phyloP scores from a whole-genome alignment of 2,888 invertebrate genomes.

The Colostygia pectinataria region DNA sequence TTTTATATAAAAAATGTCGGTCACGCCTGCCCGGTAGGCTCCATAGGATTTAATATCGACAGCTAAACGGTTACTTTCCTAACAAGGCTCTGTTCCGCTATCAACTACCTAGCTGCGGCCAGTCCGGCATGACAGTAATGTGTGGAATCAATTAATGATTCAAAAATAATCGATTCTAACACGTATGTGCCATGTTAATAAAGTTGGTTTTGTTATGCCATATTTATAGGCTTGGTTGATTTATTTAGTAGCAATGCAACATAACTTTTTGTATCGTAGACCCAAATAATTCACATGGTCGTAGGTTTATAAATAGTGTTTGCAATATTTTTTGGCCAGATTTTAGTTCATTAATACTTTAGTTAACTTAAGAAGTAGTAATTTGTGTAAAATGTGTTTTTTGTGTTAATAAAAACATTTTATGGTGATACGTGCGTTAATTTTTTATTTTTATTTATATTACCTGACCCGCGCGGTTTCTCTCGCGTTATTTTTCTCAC shows the following conservation, averaged over 20 bases:
- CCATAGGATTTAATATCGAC: conserved; percentile 20
- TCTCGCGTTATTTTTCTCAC: too few species aligned
- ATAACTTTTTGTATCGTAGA: conserved; percentile 5
- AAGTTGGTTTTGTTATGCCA: neutral
- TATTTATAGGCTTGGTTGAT: conserved; percentile 2
- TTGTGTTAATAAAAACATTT: too few species aligned
- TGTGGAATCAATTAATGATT: conserved; percentile 10
- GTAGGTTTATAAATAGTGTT: neutral
- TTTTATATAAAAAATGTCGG: neutral
- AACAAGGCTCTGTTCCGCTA: conserved; percentile 37
- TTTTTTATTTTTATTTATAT: too few species aligned
- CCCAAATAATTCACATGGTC: conserved; percentile 6
- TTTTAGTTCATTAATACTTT: conserved; percentile 1
- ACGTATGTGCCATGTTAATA: neutral
- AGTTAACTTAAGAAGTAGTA: too few species aligned
- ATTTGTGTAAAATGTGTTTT: too few species aligned
- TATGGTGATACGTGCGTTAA: too few species aligned
- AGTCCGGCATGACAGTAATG: conserved; percentile 22
- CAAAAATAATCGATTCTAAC: neutral
- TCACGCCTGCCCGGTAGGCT: conserved; percentile 5
- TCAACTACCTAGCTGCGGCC: conserved; percentile 26
- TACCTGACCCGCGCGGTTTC: too few species aligned
- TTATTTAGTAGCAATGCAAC: neutral
- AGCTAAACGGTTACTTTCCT: conserved; percentile 27
- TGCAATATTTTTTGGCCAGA: conserved; percentile 3